Conservation (phyloP, 2,113 vertebrate species). For the Hucho hucho region DNA sequence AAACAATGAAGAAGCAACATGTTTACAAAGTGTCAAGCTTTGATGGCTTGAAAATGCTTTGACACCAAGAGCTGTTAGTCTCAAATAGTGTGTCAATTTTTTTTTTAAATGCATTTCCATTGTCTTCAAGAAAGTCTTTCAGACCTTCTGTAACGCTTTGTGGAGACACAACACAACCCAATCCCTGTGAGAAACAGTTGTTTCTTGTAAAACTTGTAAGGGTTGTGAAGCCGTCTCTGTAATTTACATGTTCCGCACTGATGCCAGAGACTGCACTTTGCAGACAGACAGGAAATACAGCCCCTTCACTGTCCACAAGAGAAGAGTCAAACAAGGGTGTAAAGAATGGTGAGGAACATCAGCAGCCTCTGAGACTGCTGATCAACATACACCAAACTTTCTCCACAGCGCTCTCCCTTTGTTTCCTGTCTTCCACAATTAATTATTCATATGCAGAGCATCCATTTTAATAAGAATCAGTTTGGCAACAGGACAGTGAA, state of each 20-base stretch:
- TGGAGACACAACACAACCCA: too few relatives aligned
- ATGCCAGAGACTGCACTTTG: background rate
- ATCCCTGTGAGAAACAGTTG: background rate
- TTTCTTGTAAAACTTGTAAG: background rate
- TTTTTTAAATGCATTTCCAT: too few relatives aligned
- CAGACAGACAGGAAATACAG: slow-evolving; percentile 6
- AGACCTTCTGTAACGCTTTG: too few relatives aligned
- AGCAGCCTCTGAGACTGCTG: slow-evolving; percentile 7
- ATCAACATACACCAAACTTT: slow-evolving; percentile 23
- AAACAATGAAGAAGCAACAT: slow-evolving; percentile 21
- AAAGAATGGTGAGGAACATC: slow-evolving; percentile 25
- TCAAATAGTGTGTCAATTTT: too few relatives aligned
- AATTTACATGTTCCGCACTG: slow-evolving; percentile 29
- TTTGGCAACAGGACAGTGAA: slow-evolving; percentile 4
- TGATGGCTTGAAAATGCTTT: slow-evolving; percentile 21
- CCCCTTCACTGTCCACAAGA: slow-evolving; percentile 13
- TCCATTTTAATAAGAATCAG: slow-evolving; percentile 1
- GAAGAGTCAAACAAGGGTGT: slow-evolving; percentile 42
- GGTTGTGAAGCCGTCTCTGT: slow-evolving; percentile 20
- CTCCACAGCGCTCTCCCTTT: background rate
- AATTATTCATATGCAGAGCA: slow-evolving; percentile 2
- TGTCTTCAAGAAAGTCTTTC: too few relatives aligned
- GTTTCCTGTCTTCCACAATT: background rate
- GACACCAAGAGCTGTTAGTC: background rate
- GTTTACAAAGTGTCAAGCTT: slow-evolving; percentile 42